Percentiles rank a stretch among this genome's conserved stretches.
Conservation (phyloP, 64 coral and sea anemone species). For the Actinia tenebrosa region DNA sequence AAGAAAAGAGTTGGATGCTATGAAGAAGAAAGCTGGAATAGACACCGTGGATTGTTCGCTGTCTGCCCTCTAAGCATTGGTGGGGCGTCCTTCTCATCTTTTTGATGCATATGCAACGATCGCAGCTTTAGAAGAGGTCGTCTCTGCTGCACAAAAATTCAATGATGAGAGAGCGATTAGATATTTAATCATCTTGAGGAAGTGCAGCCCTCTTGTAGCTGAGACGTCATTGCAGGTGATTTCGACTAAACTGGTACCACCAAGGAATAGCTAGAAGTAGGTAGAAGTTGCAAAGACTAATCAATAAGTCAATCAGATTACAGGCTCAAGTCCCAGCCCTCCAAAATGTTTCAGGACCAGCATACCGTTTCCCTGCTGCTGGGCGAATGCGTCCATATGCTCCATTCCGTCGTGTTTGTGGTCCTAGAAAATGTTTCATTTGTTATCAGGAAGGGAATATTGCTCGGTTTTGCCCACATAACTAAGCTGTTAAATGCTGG, state of each 20-base stretch:
- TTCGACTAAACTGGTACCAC: constrained; percentile 25
- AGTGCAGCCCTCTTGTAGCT: constrained; percentile 24
- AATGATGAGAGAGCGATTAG: constrained; percentile 16
- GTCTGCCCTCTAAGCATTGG: not conserved
- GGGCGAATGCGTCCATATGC: not conserved
- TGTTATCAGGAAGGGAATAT: not conserved
- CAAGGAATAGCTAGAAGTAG: constrained; percentile 7
- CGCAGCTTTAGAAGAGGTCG: constrained; percentile 40
- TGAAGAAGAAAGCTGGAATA: not conserved
- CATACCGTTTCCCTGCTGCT: not conserved
- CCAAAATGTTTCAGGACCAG: not conserved
- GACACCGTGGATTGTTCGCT: not conserved
- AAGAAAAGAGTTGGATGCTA: not conserved
- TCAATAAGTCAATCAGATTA: constrained; percentile 15
- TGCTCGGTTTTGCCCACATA: not conserved
- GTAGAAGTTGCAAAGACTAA: constrained; percentile 42
- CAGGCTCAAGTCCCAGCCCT: not conserved
- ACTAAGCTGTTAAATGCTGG: not conserved
- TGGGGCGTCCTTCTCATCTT: not conserved
- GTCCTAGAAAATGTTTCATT: not conserved
- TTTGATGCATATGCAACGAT: constrained; percentile 45
- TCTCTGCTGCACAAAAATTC: constrained; percentile 15
- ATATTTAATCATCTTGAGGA: constrained; percentile 26
- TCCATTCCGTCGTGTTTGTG: not conserved
- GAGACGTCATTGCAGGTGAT: constrained; percentile 10